These are phyloP conservation scores for Latheticus oryzae DNA, from an alignment of 2,888 invertebrate genomes.

Conservation along the genomic window DNA sequence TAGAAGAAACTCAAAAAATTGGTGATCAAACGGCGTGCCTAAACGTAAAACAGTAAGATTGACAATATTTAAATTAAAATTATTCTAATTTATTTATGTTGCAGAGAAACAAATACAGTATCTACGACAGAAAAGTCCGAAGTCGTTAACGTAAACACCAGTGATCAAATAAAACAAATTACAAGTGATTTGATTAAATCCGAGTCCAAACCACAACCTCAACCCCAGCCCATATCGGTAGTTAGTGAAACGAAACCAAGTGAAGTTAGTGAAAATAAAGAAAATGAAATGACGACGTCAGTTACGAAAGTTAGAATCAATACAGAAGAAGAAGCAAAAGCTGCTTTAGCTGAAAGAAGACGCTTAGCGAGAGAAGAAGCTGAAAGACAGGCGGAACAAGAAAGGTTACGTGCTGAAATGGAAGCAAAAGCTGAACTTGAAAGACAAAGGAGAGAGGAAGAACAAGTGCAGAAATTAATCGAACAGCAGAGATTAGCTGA, in stretches of 20 bases:
- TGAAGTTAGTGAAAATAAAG: constrained; percentile 36
- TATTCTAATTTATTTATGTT: not conserved
- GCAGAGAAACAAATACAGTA: constrained; percentile 15
- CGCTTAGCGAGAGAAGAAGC: constrained; percentile 91
- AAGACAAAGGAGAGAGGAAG: constrained; percentile 80
- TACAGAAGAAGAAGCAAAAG: constrained; percentile 94
- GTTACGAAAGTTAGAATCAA: constrained; percentile 80
- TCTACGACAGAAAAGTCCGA: constrained; percentile 11
- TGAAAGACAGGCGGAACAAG: constrained; percentile 89
- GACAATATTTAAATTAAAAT: constrained; percentile 5
- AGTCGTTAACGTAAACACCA: constrained; percentile 11
- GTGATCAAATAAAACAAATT: constrained; percentile 35
- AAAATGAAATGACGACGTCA: constrained; percentile 69
- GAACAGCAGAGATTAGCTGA: constrained; percentile 85
- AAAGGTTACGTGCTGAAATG: constrained; percentile 78
- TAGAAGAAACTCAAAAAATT: constrained; percentile 28
- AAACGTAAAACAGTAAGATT: constrained; percentile 24
- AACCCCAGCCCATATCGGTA: constrained; percentile 13
- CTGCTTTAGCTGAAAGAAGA: constrained; percentile 90
- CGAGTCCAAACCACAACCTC: constrained; percentile 32
- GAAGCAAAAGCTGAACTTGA: constrained; percentile 81
- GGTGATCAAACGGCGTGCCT: constrained; percentile 9
- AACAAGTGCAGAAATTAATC: constrained; percentile 82
- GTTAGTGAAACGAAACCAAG: constrained; percentile 38
- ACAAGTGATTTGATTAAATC: constrained; percentile 35